Evolutionary conservation across 2,113 vertebrate species (phyloP), one percentile per base, ranked within the genome.

Genomic region (Cyprinodon brontotheroides): DNA sequence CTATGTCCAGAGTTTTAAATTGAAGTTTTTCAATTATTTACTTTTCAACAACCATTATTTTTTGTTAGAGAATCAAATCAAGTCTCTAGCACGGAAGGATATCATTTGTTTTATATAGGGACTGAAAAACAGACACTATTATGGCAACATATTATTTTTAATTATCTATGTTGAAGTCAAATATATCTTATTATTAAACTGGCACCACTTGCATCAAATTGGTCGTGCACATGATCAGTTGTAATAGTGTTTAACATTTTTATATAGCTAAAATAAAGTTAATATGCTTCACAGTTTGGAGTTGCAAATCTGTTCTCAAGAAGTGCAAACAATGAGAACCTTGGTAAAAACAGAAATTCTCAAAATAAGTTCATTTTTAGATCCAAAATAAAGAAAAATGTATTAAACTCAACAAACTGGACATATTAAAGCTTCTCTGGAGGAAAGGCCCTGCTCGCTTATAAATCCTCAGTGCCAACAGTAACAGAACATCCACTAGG

Each of bases 1-100:
- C 79, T 61, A 36, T 60, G 57, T 78, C 67, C 81, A 84, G 82
- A 80, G 53, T 74, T 84, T 85, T 83, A 48, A 72, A 71, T 79
- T 36, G 79, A 65, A 60, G 37, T 39, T 0, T n/a, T 1, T 69
- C 36, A 3, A 5, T 9, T 10, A 14, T 12, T 1, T 60, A 61
- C 5, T 59, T 61, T 65, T 37, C 60, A 60, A 22, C 40, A 53
- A 17, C 38, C n/a, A 66, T 39, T 57, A 11, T 69, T 22, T 29
- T 12, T 57, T 15, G 11, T 39, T 41, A 43, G 22, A 65, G 65
- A 7, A 38, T 57, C 29, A 71, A 59, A 7, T 65, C 15, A 22
- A 13, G n/a, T 66, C 12, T 29, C n/a, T 36, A 61, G 72, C 38
- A 50, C 68, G 66, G 3, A 78, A 29, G 47, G 1, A 48, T 4